Conservation (phyloP, 2,113 vertebrate genomes). For the Antechinus stuartii region DNA sequence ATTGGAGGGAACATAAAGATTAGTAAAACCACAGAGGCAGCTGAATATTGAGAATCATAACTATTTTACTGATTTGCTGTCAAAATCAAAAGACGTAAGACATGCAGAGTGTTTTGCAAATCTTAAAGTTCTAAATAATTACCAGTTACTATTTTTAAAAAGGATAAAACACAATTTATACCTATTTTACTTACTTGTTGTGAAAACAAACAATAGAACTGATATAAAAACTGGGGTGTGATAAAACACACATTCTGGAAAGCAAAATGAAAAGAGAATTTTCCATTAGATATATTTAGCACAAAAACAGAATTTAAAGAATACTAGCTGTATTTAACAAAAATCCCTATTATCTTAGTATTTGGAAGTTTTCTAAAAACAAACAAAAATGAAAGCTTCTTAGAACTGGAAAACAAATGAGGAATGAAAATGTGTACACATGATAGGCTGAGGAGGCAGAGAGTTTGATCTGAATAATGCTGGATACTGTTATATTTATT, state of each 20-base stretch:
- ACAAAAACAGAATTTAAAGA: constrained; percentile 44
- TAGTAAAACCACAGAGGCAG: background rate
- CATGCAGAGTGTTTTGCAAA: background rate
- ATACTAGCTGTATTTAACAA: background rate
- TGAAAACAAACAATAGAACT: constrained; percentile 99
- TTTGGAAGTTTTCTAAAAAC: background rate
- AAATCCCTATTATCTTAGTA: background rate
- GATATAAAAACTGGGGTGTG: constrained; percentile 99
- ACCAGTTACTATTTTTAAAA: constrained; percentile 30
- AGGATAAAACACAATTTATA: constrained; percentile 52
- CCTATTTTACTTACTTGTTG: constrained; percentile 95
- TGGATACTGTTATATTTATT: constrained; percentile 12
- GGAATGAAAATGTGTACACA: constrained; percentile 12
- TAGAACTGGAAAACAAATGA: background rate
- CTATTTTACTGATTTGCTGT: background rate
- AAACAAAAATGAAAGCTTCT: background rate
- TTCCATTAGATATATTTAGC: constrained; percentile 54
- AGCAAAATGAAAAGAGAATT: constrained; percentile 73
- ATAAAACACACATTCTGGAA: constrained; percentile 99
- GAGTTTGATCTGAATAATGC: constrained; percentile 3
- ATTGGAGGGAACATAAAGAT: background rate
- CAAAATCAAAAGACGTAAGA: background rate
- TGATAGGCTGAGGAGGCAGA: background rate
- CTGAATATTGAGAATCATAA: background rate
- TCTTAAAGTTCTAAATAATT: background rate